These are phyloP conservation scores for Streblospio benedicti DNA, from an alignment of 1,140 invertebrate genomes.

Conservation along the genomic window DNA sequence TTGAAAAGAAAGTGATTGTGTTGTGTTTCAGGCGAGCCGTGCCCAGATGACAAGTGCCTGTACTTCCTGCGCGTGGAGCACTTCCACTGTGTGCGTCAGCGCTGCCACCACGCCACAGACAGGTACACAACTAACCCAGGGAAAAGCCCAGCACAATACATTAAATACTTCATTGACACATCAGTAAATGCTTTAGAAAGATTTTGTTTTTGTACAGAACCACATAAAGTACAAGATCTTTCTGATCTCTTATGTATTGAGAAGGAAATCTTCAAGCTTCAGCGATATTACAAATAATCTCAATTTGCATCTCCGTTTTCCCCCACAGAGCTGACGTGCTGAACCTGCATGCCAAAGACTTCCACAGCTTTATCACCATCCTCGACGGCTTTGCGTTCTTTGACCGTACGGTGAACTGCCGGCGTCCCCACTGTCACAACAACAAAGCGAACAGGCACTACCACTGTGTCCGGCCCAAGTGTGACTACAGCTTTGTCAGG, in stretches of 20 bases:
- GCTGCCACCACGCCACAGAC: constrained; percentile 66
- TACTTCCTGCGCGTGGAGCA: constrained; percentile 57
- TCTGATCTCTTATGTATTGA: too few species aligned
- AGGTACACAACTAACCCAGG: too few species aligned
- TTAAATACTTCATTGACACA: too few species aligned
- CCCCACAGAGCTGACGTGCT: constrained; percentile 62
- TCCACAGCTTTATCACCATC: constrained; percentile 73
- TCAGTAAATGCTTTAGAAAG: too few species aligned
- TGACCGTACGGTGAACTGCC: constrained; percentile 68
- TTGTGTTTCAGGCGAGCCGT: constrained; percentile 51
- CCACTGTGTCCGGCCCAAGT: constrained; percentile 64
- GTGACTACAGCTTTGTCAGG: constrained; percentile 68
- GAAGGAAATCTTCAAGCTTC: too few species aligned
- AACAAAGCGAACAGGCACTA: constrained; percentile 67
- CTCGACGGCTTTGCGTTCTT: constrained; percentile 73
- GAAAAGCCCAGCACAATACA: too few species aligned
- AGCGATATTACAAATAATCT: too few species aligned
- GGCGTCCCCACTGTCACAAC: constrained; percentile 59
- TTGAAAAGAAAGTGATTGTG: too few species aligned
- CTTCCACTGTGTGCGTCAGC: constrained; percentile 64
- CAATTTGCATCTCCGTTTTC: too few species aligned
- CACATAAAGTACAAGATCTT: too few species aligned
- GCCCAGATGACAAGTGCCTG: constrained; percentile 58
- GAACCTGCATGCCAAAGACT: constrained; percentile 66
- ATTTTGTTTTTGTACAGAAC: too few species aligned